These are phyloP conservation scores for Stegophylla sp. DNA, from an alignment of 2,888 invertebrate species.

Conservation along the genomic window DNA sequence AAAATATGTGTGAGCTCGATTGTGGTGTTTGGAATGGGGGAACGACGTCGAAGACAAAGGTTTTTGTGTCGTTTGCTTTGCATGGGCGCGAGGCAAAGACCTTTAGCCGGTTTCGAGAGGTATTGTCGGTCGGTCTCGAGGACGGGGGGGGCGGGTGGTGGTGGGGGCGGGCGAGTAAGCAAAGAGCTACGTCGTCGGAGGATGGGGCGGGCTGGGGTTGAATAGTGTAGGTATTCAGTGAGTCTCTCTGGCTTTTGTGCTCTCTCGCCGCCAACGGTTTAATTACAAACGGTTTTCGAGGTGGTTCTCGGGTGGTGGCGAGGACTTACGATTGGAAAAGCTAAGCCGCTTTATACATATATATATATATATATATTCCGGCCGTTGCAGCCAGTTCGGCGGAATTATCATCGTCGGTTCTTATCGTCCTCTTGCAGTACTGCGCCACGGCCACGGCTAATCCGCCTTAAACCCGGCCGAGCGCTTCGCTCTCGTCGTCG, in stretches of 20 bases:
- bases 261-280: background rate
- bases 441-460: constrained; percentile 12
- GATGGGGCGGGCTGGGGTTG: background rate
- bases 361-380: no score
- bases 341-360: constrained; percentile 52
- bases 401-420: constrained; percentile 30
- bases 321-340: constrained; percentile 53
- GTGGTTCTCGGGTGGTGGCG: constrained; percentile 19
- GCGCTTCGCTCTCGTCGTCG: constrained; percentile 2
- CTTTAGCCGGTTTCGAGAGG: background rate
- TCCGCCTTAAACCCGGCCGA: constrained; percentile 37
- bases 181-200: no score
- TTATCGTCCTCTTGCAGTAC: constrained; percentile 49
- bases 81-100: background rate
- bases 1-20: background rate
- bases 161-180: no score
- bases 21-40: background rate
- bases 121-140: background rate
- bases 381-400: constrained; percentile 30
- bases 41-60: constrained; percentile 15
- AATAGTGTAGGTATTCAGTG: background rate
- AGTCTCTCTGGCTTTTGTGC: constrained; percentile 22
- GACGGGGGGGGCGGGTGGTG: no score
- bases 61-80: background rate
- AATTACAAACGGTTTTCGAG: constrained; percentile 42